These are phyloP conservation scores for Nemoura dubitans DNA, from an alignment of 2,888 invertebrate species.

Conservation along the genomic window DNA sequence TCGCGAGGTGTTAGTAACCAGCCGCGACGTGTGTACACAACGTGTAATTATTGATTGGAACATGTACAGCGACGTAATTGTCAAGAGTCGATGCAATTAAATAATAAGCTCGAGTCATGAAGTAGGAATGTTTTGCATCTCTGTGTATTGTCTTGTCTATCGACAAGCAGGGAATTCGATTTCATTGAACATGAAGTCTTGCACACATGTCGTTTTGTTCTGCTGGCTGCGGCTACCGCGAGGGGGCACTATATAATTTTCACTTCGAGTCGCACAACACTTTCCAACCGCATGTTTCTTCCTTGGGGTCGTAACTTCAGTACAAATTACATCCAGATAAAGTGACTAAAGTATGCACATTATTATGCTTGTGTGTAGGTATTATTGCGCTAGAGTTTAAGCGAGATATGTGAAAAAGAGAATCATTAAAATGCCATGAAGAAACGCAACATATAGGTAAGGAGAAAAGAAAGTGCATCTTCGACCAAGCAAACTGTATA, in stretches of 20 bases:
- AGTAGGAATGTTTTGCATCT: not conserved
- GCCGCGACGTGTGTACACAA: not conserved
- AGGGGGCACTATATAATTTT: not conserved
- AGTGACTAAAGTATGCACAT: not conserved
- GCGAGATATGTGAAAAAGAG: not conserved
- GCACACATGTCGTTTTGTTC: not conserved
- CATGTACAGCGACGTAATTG: not conserved
- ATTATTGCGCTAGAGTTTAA: not conserved
- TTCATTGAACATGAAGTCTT: not conserved
- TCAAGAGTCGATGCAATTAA: slow-evolving; percentile 2
- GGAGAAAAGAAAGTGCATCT: not conserved
- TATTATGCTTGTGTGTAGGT: not conserved
- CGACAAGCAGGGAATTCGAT: not conserved
- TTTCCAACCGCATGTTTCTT: not conserved
- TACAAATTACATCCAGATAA: not conserved
- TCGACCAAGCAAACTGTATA: not conserved
- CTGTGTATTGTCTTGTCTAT: not conserved
- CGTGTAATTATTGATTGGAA: slow-evolving; percentile 3
- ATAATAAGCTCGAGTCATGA: slow-evolving; percentile 5
- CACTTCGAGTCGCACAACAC: not conserved
- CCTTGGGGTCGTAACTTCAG: not conserved
- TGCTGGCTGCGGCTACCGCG: not conserved
- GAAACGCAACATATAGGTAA: not conserved
- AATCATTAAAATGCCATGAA: not conserved
- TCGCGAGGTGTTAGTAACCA: not conserved